phyloP scores from a whole-genome alignment of 2,113 vertebrate genomes.

The Crocuta crocuta region DNA sequence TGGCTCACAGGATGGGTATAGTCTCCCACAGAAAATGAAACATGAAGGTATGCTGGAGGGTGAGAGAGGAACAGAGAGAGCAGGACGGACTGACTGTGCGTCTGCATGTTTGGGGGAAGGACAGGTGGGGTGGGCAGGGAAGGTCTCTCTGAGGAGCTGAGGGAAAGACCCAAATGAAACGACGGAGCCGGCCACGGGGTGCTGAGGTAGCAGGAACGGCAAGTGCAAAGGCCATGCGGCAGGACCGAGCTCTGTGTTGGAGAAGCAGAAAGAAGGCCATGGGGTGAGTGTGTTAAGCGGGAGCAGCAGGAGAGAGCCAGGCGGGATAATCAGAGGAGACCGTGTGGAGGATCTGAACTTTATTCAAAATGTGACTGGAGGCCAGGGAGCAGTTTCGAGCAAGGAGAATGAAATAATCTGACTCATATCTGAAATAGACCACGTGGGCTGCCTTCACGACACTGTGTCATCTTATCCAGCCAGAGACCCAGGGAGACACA shows the following conservation, averaged over 20 bases:
- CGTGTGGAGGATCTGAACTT: background rate
- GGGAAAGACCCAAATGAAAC: background rate
- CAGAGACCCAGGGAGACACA: background rate
- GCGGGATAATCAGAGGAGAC: background rate
- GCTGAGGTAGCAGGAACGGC: background rate
- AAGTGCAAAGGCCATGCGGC: background rate
- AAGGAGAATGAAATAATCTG: background rate
- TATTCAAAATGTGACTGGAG: background rate
- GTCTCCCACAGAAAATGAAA: background rate
- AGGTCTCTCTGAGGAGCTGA: background rate
- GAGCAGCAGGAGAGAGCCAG: background rate
- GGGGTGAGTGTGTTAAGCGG: background rate
- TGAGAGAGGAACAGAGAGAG: background rate
- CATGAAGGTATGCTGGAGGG: background rate
- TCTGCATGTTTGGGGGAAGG: background rate
- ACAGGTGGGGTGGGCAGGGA: too few species aligned
- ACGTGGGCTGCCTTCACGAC: background rate
- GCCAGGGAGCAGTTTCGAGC: background rate
- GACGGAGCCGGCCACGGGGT: background rate
- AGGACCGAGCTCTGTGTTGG: background rate
- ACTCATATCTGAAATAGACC: background rate
- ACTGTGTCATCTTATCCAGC: background rate
- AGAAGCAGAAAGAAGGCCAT: background rate
- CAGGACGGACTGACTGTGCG: accelerated
- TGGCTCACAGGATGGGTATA: background rate